Conservation (phyloP, 2,797 vertebrate genomes). For the Anas bernieri region DNA sequence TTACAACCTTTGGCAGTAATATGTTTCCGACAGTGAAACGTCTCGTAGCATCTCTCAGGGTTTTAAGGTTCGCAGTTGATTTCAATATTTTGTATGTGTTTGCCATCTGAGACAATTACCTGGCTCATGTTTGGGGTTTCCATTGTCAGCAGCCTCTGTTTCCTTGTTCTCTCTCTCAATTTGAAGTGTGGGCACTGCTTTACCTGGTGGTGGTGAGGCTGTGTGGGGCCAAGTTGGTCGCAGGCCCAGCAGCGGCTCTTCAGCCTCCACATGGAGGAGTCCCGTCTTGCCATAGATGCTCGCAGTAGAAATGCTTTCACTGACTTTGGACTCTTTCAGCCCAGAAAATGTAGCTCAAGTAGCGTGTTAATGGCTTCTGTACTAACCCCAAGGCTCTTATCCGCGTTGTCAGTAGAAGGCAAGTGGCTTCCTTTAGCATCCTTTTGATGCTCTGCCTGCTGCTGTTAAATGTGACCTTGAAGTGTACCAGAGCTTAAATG, state of each 20-base stretch:
- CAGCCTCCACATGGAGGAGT: neutral
- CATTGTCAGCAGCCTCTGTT: neutral
- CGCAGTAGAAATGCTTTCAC: neutral
- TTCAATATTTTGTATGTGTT: neutral
- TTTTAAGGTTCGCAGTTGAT: neutral
- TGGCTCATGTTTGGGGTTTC: neutral
- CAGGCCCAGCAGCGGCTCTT: neutral
- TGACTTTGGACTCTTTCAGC: neutral
- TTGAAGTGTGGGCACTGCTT: neutral
- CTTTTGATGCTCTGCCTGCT: neutral
- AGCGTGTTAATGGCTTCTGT: neutral
- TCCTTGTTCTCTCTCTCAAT: neutral
- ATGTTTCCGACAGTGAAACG: neutral
- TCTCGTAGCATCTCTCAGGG: neutral
- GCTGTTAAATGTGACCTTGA: neutral
- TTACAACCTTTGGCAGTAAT: neutral
- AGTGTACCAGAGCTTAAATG: neutral
- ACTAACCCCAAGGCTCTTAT: neutral
- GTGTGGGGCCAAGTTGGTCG: neutral
- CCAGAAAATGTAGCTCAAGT: neutral
- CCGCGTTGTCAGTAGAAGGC: neutral
- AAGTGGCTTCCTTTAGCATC: neutral
- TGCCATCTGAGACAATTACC: neutral
- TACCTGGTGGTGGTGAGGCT: neutral
- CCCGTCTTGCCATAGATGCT: neutral